Percentiles rank a stretch among this genome's conserved stretches.
phyloP scores from a whole-genome alignment of 2,797 vertebrate species.

The Chaetophractus vellerosus region DNA sequence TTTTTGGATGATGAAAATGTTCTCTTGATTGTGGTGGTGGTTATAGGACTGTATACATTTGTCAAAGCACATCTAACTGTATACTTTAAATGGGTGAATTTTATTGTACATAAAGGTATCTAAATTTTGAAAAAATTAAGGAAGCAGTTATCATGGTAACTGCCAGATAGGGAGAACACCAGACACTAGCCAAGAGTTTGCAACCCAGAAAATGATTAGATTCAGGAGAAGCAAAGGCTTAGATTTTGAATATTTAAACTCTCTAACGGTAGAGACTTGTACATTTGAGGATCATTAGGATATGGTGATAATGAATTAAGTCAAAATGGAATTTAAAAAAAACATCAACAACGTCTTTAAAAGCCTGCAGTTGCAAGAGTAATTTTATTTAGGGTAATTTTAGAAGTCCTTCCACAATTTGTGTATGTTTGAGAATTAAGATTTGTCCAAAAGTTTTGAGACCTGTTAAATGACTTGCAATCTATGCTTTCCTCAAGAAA shows the following conservation, averaged over 20 bases:
- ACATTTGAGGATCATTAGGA: not conserved
- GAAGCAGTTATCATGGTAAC: not conserved
- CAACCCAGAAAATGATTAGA: not conserved
- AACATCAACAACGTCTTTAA: not conserved
- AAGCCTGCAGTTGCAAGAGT: not conserved
- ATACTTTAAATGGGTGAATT: not conserved
- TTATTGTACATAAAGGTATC: not conserved
- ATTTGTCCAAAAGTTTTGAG: slow-evolving; percentile 49
- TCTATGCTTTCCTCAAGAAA: slow-evolving; percentile 54
- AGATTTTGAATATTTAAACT: not conserved
- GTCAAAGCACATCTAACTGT: not conserved
- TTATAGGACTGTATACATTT: not conserved
- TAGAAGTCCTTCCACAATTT: slow-evolving; percentile 6
- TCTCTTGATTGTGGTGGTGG: not conserved
- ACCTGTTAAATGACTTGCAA: slow-evolving; percentile 26
- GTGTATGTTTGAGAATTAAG: slow-evolving; percentile 15
- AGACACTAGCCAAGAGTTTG: not conserved
- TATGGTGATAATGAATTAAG: not conserved
- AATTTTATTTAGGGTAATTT: slow-evolving; percentile 34
- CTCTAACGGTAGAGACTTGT: not conserved
- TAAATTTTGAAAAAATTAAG: not conserved
- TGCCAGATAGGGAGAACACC: not conserved
- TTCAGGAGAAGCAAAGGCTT: slow-evolving; percentile 1
- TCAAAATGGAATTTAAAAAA: slow-evolving; percentile 26
- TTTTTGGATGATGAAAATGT: not conserved